These are phyloP conservation scores for Metacarcinus magister DNA, from an alignment of 2,888 invertebrate species.

Conservation along the genomic window DNA sequence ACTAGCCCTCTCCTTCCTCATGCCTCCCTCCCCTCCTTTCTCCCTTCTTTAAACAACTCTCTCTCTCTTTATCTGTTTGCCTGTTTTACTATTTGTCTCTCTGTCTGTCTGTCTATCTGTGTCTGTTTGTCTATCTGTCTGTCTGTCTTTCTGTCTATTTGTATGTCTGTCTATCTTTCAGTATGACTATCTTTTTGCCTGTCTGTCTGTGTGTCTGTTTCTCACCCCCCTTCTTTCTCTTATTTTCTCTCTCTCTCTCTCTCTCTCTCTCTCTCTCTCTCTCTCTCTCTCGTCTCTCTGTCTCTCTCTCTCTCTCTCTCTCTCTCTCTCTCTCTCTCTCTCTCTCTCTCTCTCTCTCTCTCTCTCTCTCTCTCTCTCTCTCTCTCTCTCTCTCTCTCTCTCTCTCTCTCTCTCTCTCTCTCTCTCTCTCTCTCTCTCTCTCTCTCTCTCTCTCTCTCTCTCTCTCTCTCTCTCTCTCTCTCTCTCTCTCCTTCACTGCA, in stretches of 20 bases:
- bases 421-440: conserved; percentile 41
- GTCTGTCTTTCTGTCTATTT: background rate
- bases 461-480: conserved; percentile 59
- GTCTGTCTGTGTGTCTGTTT: background rate
- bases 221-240: background rate
- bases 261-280: background rate
- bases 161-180: background rate
- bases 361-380: conserved; percentile 30
- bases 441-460: conserved; percentile 43
- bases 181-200: background rate
- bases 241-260: background rate
- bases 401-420: conserved; percentile 42
- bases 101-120: background rate
- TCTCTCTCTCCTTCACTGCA: conserved; percentile 41
- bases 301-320: conserved; percentile 8
- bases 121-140: background rate
- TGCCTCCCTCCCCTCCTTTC: background rate
- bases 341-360: background rate
- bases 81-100: background rate
- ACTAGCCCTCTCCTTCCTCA: background rate
- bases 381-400: conserved; percentile 42
- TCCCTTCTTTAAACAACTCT: background rate
- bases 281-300: background rate
- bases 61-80: background rate
- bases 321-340: background rate